Evolutionary conservation across 2,888 invertebrate species (phyloP).

Genomic region (Eupithecia insigniata): DNA sequence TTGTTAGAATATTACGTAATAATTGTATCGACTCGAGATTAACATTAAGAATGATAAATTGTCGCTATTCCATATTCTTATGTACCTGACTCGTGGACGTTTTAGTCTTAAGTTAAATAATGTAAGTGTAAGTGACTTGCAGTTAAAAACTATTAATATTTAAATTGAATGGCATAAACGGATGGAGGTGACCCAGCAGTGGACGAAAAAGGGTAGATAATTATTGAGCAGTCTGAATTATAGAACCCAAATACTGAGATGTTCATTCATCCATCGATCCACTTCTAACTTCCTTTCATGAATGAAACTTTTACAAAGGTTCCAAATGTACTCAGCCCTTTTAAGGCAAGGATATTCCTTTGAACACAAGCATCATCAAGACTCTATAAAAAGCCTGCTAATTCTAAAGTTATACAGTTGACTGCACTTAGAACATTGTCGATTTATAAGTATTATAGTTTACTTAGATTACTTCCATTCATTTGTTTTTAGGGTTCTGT

Average conservation of each 20-base stretch:
- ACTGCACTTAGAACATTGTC: not conserved
- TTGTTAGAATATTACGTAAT: too few species aligned
- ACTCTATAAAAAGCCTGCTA: not conserved
- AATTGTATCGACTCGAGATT: too few species aligned
- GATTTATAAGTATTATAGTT: too few species aligned
- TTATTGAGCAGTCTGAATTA: not conserved
- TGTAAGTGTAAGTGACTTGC: too few species aligned
- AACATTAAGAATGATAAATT: too few species aligned
- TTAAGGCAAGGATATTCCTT: not conserved
- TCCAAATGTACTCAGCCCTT: not conserved
- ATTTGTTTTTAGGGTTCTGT: too few species aligned
- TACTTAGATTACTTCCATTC: too few species aligned
- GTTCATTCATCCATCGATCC: not conserved
- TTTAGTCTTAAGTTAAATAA: too few species aligned
- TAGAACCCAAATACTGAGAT: not conserved
- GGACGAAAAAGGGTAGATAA: not conserved
- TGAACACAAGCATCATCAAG: not conserved
- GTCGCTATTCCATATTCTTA: too few species aligned
- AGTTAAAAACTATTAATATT: too few species aligned
- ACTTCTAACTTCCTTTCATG: not conserved
- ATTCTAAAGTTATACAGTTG: not conserved
- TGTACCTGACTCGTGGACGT: too few species aligned
- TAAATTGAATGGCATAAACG: not conserved
- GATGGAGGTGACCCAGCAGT: not conserved
- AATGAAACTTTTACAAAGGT: not conserved